Percentiles rank a stretch among this genome's conserved stretches.
These are phyloP conservation scores for Rhabditophanes sp. DNA, from an alignment of 2,888 invertebrate species.

Conservation along the genomic window DNA sequence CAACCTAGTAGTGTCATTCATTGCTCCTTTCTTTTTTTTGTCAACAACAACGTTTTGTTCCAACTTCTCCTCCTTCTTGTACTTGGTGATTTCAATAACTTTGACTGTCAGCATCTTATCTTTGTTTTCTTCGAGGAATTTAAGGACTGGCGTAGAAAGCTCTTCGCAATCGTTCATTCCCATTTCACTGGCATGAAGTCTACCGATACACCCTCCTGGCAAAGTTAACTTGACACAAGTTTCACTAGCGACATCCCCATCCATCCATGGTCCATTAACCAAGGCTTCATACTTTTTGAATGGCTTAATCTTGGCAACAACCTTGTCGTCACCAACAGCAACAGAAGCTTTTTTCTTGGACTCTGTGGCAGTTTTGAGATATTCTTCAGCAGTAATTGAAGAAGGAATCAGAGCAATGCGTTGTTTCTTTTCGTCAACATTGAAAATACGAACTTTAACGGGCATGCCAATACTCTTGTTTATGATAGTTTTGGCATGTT, in stretches of 20 bases:
- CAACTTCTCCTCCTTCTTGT: no score
- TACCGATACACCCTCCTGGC: constrained; percentile 14
- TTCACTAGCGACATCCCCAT: constrained; percentile 10
- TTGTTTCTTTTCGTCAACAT: constrained; percentile 9
- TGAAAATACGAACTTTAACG: constrained; percentile 8
- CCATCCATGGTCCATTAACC: constrained; percentile 14
- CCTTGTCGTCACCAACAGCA: neutral
- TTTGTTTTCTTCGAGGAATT: constrained; percentile 8
- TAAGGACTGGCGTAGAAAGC: constrained; percentile 9
- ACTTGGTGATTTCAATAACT: constrained; percentile 10
- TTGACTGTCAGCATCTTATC: constrained; percentile 14
- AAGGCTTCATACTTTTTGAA: constrained; percentile 14
- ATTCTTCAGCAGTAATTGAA: neutral
- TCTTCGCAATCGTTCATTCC: constrained; percentile 8
- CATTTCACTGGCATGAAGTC: constrained; percentile 13
- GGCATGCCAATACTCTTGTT: constrained; percentile 10
- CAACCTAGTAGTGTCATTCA: constrained; percentile 5
- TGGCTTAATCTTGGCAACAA: constrained; percentile 11
- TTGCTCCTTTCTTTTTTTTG: constrained; percentile 2
- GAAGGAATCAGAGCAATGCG: constrained; percentile 9
- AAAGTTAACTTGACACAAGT: constrained; percentile 13
- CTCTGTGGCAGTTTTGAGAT: neutral
- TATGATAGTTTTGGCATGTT: no score
- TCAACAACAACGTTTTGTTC: no score
- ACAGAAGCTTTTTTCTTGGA: constrained; percentile 1